Evolutionary conservation across 1,140 invertebrate genomes (phyloP).

Genomic region (Aphis craccivora): DNA sequence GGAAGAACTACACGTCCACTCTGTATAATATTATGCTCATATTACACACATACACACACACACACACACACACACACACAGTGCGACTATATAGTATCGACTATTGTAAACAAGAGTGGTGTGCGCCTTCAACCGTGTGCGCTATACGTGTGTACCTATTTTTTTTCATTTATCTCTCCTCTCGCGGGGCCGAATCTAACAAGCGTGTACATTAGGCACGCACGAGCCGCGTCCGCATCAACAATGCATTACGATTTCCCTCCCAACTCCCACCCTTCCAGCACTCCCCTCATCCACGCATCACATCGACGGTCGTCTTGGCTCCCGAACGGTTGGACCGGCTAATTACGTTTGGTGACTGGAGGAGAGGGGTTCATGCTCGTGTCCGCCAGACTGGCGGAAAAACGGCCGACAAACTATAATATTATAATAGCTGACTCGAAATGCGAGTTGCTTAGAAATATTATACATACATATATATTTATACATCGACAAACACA

Average conservation of each 20-base stretch:
- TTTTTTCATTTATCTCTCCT: neutral
- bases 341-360: constrained; percentile 15
- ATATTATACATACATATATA: neutral
- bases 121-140: constrained; percentile 35
- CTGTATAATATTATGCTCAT: neutral
- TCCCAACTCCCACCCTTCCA: neutral
- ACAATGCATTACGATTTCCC: constrained; percentile 26
- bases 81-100: neutral
- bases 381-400: constrained; percentile 21
- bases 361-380: neutral
- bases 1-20: neutral
- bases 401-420: constrained; percentile 19
- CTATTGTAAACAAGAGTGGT: constrained; percentile 48
- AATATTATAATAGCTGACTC: neutral
- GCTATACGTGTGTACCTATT: constrained; percentile 32
- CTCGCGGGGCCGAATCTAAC: constrained; percentile 39
- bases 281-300: neutral
- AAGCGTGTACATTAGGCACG: constrained; percentile 44
- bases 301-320: neutral
- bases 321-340: neutral
- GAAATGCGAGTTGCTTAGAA: neutral
- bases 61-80: neutral
- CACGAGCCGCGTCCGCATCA: constrained; percentile 45
- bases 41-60: neutral
- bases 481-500: neutral